Percentiles rank a stretch among this genome's conserved stretches.
These are phyloP conservation scores for Sternarchorhynchus goeldii DNA, from an alignment of 2,797 vertebrate species.

Conservation along the genomic window DNA sequence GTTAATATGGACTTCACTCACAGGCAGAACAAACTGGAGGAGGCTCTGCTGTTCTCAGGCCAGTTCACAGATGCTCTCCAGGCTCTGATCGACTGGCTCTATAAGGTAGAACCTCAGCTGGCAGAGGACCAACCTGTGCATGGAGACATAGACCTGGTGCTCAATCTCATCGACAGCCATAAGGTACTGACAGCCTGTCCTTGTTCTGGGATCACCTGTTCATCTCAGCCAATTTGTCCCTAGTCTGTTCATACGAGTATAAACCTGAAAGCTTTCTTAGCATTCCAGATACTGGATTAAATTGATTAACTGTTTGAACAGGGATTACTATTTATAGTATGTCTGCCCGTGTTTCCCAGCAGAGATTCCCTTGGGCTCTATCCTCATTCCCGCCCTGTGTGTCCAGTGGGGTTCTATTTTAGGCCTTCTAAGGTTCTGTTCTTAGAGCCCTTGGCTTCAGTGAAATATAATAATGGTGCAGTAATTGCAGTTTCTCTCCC, in stretches of 20 bases:
- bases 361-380: not conserved
- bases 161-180: slow-evolving; percentile 97
- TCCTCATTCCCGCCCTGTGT: not conserved
- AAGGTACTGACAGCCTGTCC: slow-evolving; percentile 78
- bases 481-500: slow-evolving; percentile 25
- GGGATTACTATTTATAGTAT: not conserved
- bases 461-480: slow-evolving; percentile 30
- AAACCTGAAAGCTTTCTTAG: not conserved
- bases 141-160: slow-evolving; percentile 95
- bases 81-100: slow-evolving; percentile 98
- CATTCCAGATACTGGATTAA: not conserved
- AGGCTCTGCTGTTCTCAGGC: slow-evolving; percentile 95
- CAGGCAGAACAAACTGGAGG: slow-evolving; percentile 98
- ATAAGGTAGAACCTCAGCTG: slow-evolving; percentile 94
- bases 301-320: not conserved
- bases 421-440: slow-evolving; percentile 12
- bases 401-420: slow-evolving; percentile 7
- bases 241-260: no score
- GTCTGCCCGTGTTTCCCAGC: not conserved
- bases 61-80: slow-evolving; percentile 98
- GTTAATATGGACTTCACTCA: not conserved
- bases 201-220: not conserved
- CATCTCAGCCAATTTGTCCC: no score
- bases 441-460: slow-evolving; percentile 1
- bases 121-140: slow-evolving; percentile 98